Evolutionary conservation across 2,888 invertebrate genomes (phyloP), one percentile per base, ranked within the genome.

Genomic region (Cephonodes hylas): DNA sequence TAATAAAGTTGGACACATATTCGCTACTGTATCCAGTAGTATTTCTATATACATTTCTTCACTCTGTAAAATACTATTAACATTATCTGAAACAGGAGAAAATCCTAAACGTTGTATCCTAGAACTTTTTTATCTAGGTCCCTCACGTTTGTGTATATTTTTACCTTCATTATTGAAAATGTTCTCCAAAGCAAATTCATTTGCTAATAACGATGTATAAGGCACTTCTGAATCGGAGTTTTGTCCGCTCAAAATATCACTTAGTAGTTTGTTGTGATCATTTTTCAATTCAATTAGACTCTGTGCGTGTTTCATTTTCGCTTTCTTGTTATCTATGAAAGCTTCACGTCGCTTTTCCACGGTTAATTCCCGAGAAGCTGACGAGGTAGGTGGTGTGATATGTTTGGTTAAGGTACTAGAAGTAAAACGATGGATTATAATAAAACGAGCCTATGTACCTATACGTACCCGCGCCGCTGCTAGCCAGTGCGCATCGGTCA

Each of bases 361-460:
- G 0, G 81, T 83, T 61, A 81, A 70, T 65, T 81, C 85, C 53
- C 83, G 81, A n/a, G 85, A 80, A 7, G 80, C 81, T 0, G 89
- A 86, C 0, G 91, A 90, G 0, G 92, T 86, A 0, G 95, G 94
- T 1, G 95, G 95, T 0, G 95, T 95, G 85, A 96, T 94, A 75
- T 96, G 95, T 77, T 95, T 94, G 15, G 95, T 96, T 70, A 96
- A 80, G 0, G 95, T 95, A 71, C 96, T 96, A 77, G 48, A 83
- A 86, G 58, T 22, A n/a, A n/a, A n/a, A n/a, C n/a, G n/a, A n/a
- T n/a, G n/a, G n/a, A n/a, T n/a, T n/a, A n/a, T n/a, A n/a, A n/a
- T n/a, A n/a, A n/a, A n/a, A n/a, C n/a, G n/a, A n/a, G n/a, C n/a
- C n/a, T n/a, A n/a, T n/a, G n/a, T n/a, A n/a, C n/a, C n/a, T n/a